Base-by-base conservation (phyloP, 2,113 vertebrate species). In the Symphodus melops region DNA sequence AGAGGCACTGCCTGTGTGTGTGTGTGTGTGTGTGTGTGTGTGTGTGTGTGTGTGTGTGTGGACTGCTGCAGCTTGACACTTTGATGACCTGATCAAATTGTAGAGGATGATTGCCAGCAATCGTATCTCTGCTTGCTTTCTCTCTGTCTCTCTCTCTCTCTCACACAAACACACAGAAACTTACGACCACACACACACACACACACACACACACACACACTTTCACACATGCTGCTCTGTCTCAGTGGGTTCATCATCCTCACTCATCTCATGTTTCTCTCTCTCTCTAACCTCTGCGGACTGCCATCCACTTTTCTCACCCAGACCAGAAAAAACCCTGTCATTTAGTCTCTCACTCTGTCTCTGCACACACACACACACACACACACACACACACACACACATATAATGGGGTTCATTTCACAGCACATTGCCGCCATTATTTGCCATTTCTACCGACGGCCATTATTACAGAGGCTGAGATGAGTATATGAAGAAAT, bases 351-450 rank as follows among this genome's bases (percentile, higher is more conserved):
- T 71, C 19, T 51, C n/a, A 33, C 12, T 49, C 48, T 33, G 1
- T 39, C 53, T 58, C 28, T 33, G 28, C 37, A 0, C 48, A 12
- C 68, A 28, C 72, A 55, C 71, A 39, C 23, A 14, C 49, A 51
- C 68, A 56, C 60, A 68, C 67, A 65, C 66, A 67, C 60, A 53
- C 74, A 68, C 72, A 48, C 64, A 74, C 62, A 72, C 41, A 57
- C 37, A 59, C 41, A 83, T 14, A 60, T 76, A 90, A 90, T 87
- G 66, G 75, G 77, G 55, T 88, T 85, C 80, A 91, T 92, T 92
- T 92, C 86, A 91, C 89, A 91, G 79, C 69, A 90, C 87, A 91
- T 90, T 90, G 83, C 75, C 71, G 28, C 77, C 79, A 92, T 93
- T 92, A 92, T 83, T 87, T 76, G 73, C 80, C 77, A 85, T 89